Evolutionary conservation across 2,888 invertebrate species (phyloP).

Genomic region (Merodon equestris): DNA sequence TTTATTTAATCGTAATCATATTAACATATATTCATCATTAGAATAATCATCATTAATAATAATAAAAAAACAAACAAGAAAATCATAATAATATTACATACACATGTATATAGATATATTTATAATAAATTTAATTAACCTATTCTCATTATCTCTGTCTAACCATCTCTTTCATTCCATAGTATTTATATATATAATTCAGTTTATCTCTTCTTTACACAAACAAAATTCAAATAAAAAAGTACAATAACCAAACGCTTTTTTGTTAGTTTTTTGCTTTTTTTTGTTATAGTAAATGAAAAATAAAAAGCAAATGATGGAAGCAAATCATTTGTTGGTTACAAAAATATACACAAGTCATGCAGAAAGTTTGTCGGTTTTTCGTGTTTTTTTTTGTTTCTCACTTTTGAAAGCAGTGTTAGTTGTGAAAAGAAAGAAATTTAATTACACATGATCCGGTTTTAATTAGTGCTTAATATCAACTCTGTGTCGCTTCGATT

Average conservation of each 20-base stretch:
- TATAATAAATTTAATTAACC: constrained; percentile 65
- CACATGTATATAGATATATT: constrained; percentile 33
- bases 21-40: constrained; percentile 67
- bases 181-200: constrained; percentile 30
- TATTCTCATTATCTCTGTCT: constrained; percentile 21
- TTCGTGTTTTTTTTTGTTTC: constrained; percentile 20
- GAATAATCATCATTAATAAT: constrained; percentile 65
- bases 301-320: constrained; percentile 43
- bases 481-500: constrained; percentile 45
- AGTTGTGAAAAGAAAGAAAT: constrained; percentile 3
- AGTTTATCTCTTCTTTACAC: constrained; percentile 26
- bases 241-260: constrained; percentile 55
- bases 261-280: constrained; percentile 26
- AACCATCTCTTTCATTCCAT: constrained; percentile 23
- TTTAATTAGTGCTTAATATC: constrained; percentile 41
- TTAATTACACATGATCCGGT: constrained; percentile 57
- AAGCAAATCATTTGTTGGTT: constrained; percentile 24
- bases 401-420: constrained; percentile 6
- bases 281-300: constrained; percentile 31
- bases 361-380: constrained; percentile 31
- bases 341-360: constrained; percentile 64
- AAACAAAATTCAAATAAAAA: constrained; percentile 38
- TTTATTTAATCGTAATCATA: constrained; percentile 62
- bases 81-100: constrained; percentile 60
- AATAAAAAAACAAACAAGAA: constrained; percentile 65